Base-by-base conservation (phyloP, 2,797 vertebrate genomes). In the Craterocephalus amniculus region DNA sequence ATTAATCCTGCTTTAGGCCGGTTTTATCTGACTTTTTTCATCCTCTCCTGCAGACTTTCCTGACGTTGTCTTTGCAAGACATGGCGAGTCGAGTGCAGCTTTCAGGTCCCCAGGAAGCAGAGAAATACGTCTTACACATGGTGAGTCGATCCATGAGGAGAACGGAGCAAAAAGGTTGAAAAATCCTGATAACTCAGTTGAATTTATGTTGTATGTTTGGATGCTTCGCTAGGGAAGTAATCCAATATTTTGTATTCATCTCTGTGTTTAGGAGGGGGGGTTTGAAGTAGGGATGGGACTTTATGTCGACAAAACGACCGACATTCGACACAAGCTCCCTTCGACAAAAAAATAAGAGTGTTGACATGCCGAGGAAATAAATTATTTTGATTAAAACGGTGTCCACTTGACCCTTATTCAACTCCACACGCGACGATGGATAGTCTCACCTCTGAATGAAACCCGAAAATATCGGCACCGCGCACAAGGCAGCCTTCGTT, bases 61-160 rank as follows among this genome's bases (percentile, higher is more conserved):
- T 99, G 93, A 99, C 98, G 0, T 92, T 99, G 79, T 99, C 98
- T 2, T 95, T 99, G 93, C 97, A 99, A 98, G 98, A 99, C 91
- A 99, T 99, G 98, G 97, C 98, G 13, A 99, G 97, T 93, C 94
- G 98, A 86, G 98, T 99, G 85, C 98, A 99, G 91, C 93, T 99
- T 68, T 97, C 97, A 0, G 97, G 98, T 36, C 94, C 98, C 49
- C 97, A 98, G 83, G 98, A 99, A 88, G 98, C 98, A 35, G 98
- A 99, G 93, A 99, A 99, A 93, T 99, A 99, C 0, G 96, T 99
- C 92, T 94, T 99, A 72, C 97, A 99, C 90, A 99, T 99, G 98
- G 98, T 99, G 90, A 95, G 96, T 81, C 2, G 8, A 0, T 64
- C 27, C 26, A 11, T 22, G 14, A 35, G 29, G 2, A 27, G 22